Percentiles rank a stretch among this genome's conserved stretches.
Conservation (phyloP, 2,113 vertebrate species). For the Myrmecophaga tridactyla region DNA sequence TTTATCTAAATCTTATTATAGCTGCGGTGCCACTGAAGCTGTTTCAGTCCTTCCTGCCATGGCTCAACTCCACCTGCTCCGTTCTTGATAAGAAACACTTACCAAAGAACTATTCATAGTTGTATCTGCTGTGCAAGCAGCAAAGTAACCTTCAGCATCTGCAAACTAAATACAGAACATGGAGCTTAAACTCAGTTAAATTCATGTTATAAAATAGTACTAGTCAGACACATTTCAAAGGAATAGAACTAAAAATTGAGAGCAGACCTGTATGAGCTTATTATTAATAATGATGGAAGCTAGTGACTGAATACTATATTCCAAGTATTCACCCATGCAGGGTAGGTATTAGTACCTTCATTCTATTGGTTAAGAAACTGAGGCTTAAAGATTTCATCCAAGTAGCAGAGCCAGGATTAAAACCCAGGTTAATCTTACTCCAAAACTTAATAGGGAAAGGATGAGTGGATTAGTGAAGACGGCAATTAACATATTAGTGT, state of each 20-base stretch:
- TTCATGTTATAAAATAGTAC: not conserved
- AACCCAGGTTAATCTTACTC: not conserved
- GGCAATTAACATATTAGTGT: not conserved
- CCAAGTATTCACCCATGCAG: not conserved
- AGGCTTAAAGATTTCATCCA: slow-evolving; percentile 30
- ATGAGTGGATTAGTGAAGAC: not conserved
- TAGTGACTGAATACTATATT: not conserved
- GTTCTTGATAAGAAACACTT: slow-evolving; percentile 73
- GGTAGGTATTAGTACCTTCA: not conserved
- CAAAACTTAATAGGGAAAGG: not conserved
- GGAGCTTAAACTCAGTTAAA: slow-evolving; percentile 8
- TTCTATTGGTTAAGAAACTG: slow-evolving; percentile 10
- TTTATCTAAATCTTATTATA: not conserved
- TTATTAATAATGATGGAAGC: not conserved
- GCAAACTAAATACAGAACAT: slow-evolving; percentile 87
- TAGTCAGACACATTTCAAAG: not conserved
- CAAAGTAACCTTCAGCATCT: slow-evolving; percentile 93
- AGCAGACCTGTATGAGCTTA: not conserved
- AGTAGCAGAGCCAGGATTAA: not conserved
- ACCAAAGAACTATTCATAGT: slow-evolving; percentile 92
- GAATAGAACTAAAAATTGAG: not conserved
- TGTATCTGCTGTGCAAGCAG: slow-evolving; percentile 89
- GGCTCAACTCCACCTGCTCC: not conserved
- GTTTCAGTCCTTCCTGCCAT: not conserved
- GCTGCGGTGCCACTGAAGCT: not conserved